Percentiles rank a stretch among this genome's conserved stretches.
phyloP scores from a whole-genome alignment of 2,797 vertebrate genomes.

The Taenioides sp. region DNA sequence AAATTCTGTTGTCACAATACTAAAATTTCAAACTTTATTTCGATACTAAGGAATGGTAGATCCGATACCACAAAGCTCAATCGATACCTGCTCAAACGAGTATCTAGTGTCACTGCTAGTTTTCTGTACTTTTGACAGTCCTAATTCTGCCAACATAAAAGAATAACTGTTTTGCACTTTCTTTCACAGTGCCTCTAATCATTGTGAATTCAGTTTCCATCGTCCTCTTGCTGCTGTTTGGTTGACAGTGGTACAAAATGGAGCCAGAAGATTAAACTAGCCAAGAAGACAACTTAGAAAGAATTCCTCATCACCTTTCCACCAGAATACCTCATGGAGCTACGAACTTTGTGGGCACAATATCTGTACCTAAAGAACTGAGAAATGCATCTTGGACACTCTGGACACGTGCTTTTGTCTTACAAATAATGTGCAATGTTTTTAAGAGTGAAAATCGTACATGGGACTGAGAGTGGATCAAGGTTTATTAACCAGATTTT shows the following conservation, averaged over 20 bases:
- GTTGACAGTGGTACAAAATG: constrained; percentile 68
- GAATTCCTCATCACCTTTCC: not conserved
- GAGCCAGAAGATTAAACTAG: not conserved
- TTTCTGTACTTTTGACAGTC: too few relatives aligned
- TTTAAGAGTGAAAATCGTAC: not conserved
- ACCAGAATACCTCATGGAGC: not conserved
- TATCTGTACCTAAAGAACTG: not conserved
- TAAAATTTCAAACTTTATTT: too few relatives aligned
- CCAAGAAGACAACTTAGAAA: constrained; percentile 1
- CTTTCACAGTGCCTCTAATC: constrained; percentile 86
- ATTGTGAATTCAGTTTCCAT: constrained; percentile 89
- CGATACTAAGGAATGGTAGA: too few relatives aligned
- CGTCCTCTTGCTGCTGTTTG: constrained; percentile 88
- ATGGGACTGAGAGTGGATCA: not conserved
- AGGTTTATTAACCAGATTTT: not conserved
- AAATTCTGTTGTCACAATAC: too few relatives aligned
- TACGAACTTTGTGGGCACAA: not conserved
- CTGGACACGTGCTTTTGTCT: not conserved
- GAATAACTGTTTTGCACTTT: not conserved
- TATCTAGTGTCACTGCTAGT: too few relatives aligned
- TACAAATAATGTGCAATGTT: not conserved
- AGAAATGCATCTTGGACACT: not conserved
- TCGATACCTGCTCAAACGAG: too few relatives aligned
- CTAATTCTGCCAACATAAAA: too few relatives aligned
- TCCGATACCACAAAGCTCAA: too few relatives aligned